Evolutionary conservation across 2,113 vertebrate genomes (phyloP), one percentile per base, ranked within the genome.

Genomic region (Dipodomys ordii): DNA sequence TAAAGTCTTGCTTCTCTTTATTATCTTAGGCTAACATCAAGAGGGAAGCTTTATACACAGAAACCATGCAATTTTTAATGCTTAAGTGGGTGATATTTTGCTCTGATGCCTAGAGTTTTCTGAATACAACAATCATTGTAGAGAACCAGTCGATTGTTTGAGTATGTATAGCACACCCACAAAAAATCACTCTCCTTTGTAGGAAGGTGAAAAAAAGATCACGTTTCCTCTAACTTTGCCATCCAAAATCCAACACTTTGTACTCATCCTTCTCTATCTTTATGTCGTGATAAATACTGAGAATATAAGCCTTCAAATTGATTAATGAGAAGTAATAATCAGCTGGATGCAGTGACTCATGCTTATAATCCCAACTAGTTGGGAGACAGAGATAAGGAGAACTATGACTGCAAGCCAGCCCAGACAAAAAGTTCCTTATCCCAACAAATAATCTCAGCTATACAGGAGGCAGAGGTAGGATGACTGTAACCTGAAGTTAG

Each of bases 231-330:
- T 86, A 39, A 82, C 15, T 39, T 20, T 92, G 84, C 3, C 11
- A 10, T 69, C 77, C 76, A 82, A 23, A 83, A 72, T 53, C 32
- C 28, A 89, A 53, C 60, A 32, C 22, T 90, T 92, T 83, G 62
- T 19, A 44, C 11, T 30, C 88, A 28, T 83, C 79, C 19, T 72
- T 20, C 22, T 88, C 19, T 67, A 57, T 32, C 57, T 49, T 85
- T 44, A 92, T 30, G 46, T 73, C 12, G 62, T 90, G 20, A 28
- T 88, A n/a, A 79, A 69, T 53, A 77, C 53, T 49, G 57, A 9
- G 44, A 84, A 88, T 74, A 84, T 87, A 39, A 83, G 27, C 87
- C 9, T 96, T 23, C 81, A 68, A 82, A n/a, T 18, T 93, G 49
- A 46, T 89, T 90, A 39, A 83, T 69, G 83, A 78, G 30, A 79